Evolutionary conservation across 2,888 invertebrate genomes (phyloP), one percentile per base, ranked within the genome.

Genomic region (Electrophaes corylata): DNA sequence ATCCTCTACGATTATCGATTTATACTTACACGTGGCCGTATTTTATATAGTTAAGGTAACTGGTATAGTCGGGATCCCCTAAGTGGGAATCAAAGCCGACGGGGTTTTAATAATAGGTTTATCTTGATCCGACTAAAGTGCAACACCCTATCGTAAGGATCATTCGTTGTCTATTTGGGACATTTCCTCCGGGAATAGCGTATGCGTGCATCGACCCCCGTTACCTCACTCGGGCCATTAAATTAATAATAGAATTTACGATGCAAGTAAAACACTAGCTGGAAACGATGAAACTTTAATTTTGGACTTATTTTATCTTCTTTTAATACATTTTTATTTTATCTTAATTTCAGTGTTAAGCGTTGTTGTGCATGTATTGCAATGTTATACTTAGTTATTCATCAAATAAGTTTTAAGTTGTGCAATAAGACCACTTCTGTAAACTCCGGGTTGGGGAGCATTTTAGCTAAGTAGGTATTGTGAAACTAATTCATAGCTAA

Each of bases 171-270:
- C 71, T 69, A 72, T 72, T 70, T 70, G 71, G 72, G 71, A 74
- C 62, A 69, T 70, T 55, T 56, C 72, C 70, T 76, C 76, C 76
- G 76, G 75, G 84, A 87, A 83, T 85, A 70, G 65, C 60, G 65
- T 66, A 31, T 65, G 72, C 63, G 88, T 70, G 65, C 86, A 72
- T 73, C 71, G 85, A 84, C 78, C 88, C 64, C 70, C 53, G 67
- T 72, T 76, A 78, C 80, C 66, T 73, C 76, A 77, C 74, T 64
- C 65, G 57, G 67, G 73, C 79, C 79, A 80, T 83, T 65, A 81
- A 80, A 76, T 76, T 81, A 84, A 79, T 80, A 78, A 83, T 83
- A 87, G 85, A 78, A 69, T 60, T 60, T 55, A 67, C 64, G 49
- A 62, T 50, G 53, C 55, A 52, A 59, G 44, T 60, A 45, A 23